Evolutionary conservation across 2,797 vertebrate genomes (phyloP).

Genomic region (Cyclopterus lumpus): DNA sequence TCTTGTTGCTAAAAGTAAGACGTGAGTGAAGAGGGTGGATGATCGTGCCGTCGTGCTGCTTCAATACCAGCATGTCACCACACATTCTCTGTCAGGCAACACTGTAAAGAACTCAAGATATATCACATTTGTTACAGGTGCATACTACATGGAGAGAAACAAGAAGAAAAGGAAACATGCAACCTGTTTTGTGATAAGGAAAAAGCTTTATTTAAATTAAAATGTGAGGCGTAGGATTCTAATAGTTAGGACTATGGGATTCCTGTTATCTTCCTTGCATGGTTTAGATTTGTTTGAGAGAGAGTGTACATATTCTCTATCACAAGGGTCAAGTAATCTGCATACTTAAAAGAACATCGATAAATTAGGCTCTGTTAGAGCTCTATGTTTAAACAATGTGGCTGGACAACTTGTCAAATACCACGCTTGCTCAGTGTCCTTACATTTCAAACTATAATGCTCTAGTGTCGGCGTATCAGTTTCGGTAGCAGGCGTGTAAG

Average conservation of each 20-base stretch:
- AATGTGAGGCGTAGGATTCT: not conserved
- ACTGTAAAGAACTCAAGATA: not conserved
- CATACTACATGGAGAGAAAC: not conserved
- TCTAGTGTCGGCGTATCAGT: no score
- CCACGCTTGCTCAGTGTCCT: no score
- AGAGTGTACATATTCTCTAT: no score
- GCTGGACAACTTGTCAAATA: no score
- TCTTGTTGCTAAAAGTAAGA: not conserved
- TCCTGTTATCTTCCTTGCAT: not conserved
- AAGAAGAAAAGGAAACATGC: not conserved
- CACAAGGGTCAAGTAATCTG: no score
- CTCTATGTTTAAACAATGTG: no score
- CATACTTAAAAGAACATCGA: no score
- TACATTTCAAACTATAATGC: no score
- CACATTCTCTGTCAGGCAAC: slow-evolving; percentile 7
- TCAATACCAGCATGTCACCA: slow-evolving; percentile 1
- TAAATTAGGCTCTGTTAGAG: no score
- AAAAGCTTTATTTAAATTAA: not conserved
- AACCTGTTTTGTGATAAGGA: not conserved
- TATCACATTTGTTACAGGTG: not conserved
- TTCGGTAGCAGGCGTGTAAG: no score
- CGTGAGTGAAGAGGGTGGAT: not conserved
- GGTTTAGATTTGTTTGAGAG: not conserved
- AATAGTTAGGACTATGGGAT: not conserved
- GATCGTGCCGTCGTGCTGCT: not conserved